Base-by-base conservation (phyloP, 2,797 vertebrate genomes). In the Gambusia yucatana region DNA sequence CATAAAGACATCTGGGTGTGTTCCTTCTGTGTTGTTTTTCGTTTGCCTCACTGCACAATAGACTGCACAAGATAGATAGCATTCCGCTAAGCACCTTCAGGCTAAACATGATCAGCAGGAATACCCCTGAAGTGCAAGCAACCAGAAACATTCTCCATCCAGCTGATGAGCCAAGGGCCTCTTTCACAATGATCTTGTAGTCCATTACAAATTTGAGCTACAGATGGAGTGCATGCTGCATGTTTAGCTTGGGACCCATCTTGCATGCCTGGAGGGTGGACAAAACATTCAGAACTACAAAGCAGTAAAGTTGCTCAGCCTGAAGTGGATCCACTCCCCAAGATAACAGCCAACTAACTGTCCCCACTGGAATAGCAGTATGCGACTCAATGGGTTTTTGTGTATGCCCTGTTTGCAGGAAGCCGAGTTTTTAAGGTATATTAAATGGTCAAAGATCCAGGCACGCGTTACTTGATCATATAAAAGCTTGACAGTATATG, bases 171-270 rank as follows among this genome's bases (percentile, higher is more conserved):
- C 87, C 86, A 80, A 84, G 44, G 84, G 86, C 82, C 79, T 83
- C 83, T 75, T 80, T 39, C 79, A 43, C 76, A 79, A 47, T 75
- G 82, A 82, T 89, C 79, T 76, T 83, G 81, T 81, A 79, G 82
- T 86, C 84, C 87, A 88, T 91, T 91, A 86, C 75, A 87, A 89
- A 84, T 73, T 52, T 77, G 78, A 90, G 89, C 84, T 63, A 67
- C 3, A 77, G 82, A 77, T 57, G 83, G 73, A 78, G 83, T 69
- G 73, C 73, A 72, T 72, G 83, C 85, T 73, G 85, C 85, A 84
- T 78, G 71, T 82, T 84, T 81, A 80, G 76, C 87, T 73, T 76
- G 81, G 81, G 84, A 90, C 72, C 86, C 80, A 73, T 87, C 85
- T 75, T 57, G 76, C 59, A 63, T 47, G 78, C 87, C 88, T 72